Percentiles rank a stretch among this genome's conserved stretches.
Evolutionary conservation across 2,797 vertebrate species (phyloP).

Genomic region (Nannoperca obscura): DNA sequence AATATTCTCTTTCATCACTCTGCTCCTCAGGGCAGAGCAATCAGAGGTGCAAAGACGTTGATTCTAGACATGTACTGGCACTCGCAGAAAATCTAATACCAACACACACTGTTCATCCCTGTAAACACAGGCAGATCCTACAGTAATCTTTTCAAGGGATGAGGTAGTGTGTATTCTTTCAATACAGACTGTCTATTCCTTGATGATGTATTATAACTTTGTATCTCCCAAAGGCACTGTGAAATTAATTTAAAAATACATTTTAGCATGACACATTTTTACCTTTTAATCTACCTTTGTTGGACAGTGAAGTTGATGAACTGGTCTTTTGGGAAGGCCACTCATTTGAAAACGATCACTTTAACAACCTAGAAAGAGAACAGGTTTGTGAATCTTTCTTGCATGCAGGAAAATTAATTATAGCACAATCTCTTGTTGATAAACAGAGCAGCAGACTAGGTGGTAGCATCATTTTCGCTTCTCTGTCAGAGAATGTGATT

Average conservation of each 20-base stretch:
- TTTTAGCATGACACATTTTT: background rate
- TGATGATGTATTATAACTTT: background rate
- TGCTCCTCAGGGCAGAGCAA: slow-evolving; percentile 51
- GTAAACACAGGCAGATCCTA: slow-evolving; percentile 22
- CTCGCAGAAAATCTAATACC: slow-evolving; percentile 21
- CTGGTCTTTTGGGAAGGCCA: slow-evolving; percentile 4
- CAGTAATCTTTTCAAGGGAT: slow-evolving; percentile 6
- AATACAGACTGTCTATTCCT: slow-evolving; percentile 23
- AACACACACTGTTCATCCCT: background rate
- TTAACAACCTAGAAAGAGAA: slow-evolving; percentile 31
- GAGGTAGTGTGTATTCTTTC: slow-evolving; percentile 10
- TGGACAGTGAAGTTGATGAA: slow-evolving; percentile 25
- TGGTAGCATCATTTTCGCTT: slow-evolving; percentile 19
- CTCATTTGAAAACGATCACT: slow-evolving; percentile 10
- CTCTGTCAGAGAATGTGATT: slow-evolving; percentile 8
- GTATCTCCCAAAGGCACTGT: background rate
- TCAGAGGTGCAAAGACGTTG: slow-evolving; percentile 58
- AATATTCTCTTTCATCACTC: slow-evolving; percentile 56
- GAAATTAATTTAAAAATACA: background rate
- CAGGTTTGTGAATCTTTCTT: slow-evolving; percentile 12
- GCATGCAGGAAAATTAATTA: slow-evolving; percentile 31
- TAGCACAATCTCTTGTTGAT: slow-evolving; percentile 26
- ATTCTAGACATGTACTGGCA: slow-evolving; percentile 39
- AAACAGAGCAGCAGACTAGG: slow-evolving; percentile 24
- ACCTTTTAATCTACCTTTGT: slow-evolving; percentile 2